phyloP scores from a whole-genome alignment of 2,797 vertebrate genomes.

The Pampus argenteus region DNA sequence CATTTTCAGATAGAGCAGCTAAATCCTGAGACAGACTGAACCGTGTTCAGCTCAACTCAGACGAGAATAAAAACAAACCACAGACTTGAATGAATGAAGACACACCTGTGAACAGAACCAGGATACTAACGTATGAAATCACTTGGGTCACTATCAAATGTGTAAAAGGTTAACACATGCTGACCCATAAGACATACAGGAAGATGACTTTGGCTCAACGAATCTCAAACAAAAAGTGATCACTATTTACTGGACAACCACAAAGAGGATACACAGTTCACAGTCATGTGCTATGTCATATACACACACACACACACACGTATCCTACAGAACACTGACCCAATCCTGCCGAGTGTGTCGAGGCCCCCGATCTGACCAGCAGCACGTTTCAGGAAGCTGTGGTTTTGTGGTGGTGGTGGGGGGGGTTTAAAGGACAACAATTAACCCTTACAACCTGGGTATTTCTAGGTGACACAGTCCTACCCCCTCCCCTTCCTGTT shows the following conservation, averaged over 20 bases:
- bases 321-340: constrained; percentile 24
- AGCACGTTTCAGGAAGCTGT: constrained; percentile 59
- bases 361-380: constrained; percentile 47
- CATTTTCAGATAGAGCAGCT: neutral
- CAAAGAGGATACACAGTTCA: neutral
- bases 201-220: constrained; percentile 30
- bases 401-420: constrained; percentile 13
- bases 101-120: neutral
- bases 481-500: constrained; percentile 50
- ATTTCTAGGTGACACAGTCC: constrained; percentile 46
- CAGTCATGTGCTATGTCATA: constrained; percentile 17
- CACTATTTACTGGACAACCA: neutral
- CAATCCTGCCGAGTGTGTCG: constrained; percentile 25
- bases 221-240: constrained; percentile 38
- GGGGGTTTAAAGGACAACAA: constrained; percentile 22
- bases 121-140: neutral
- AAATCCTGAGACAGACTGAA: neutral
- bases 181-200: constrained; percentile 7
- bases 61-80: neutral
- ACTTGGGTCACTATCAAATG: constrained; percentile 13
- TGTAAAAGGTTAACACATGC: constrained; percentile 22
- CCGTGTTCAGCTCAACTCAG: neutral
- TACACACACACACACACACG: constrained; percentile 7
- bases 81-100: neutral
- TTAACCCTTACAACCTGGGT: constrained; percentile 73